Conservation (phyloP, 2,797 vertebrate species). For the Lophotriccus pileatus region DNA sequence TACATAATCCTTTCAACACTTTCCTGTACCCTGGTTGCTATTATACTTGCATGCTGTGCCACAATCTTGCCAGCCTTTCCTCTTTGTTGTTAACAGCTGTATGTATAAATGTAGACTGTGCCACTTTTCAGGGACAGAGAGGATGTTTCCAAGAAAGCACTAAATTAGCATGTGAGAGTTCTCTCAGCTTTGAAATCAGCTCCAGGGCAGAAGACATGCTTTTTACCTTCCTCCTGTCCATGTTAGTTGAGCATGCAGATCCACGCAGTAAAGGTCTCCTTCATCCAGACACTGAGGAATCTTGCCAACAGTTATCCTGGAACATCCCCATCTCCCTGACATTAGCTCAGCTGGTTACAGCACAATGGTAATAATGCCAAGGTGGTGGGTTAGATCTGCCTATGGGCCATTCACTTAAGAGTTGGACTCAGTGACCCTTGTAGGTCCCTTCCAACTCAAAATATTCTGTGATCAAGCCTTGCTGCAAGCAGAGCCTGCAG, state of each 20-base stretch:
- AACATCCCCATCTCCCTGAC: neutral
- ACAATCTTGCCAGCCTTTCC: neutral
- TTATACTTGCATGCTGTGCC: fast-evolving
- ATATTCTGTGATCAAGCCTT: neutral
- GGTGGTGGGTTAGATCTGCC: neutral
- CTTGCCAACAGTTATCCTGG: neutral
- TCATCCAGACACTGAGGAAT: neutral
- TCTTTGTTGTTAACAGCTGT: neutral
- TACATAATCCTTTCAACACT: neutral
- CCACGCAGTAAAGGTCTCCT: neutral
- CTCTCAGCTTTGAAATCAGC: neutral
- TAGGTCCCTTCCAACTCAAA: neutral
- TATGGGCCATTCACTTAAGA: neutral
- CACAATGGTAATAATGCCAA: neutral
- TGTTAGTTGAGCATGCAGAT: neutral
- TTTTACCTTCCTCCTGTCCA: neutral
- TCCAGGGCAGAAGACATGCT: neutral
- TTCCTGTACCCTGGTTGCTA: neutral
- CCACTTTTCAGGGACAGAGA: neutral
- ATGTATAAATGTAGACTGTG: neutral
- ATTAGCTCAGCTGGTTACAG: neutral
- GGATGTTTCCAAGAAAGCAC: neutral
- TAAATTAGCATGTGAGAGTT: neutral
- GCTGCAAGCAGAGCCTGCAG: neutral
- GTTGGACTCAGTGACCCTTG: neutral